phyloP scores from a whole-genome alignment of 2,797 vertebrate genomes.

The Aeoliscus strigatus region DNA sequence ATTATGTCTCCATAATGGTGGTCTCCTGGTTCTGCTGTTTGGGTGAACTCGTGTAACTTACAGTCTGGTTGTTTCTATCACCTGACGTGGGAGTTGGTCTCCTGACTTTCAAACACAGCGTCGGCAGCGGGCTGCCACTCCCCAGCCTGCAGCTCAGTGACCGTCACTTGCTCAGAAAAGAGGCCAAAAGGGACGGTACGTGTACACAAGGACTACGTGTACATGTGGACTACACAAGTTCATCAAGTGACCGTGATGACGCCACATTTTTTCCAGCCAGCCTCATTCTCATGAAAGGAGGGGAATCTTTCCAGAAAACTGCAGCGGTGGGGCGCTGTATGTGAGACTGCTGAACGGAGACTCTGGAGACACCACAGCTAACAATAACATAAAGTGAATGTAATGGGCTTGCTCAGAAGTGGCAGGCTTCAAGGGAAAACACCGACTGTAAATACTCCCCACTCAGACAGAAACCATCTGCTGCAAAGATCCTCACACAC shows the following conservation, averaged over 20 bases:
- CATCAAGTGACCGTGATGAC: too few species aligned
- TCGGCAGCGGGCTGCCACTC: conserved; percentile 39
- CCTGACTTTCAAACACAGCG: conserved; percentile 30
- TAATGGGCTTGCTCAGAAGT: conserved; percentile 19
- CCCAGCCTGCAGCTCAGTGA: conserved; percentile 41
- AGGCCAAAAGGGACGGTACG: conserved; percentile 41
- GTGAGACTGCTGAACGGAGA: conserved; percentile 11
- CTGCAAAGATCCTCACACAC: conserved; percentile 1
- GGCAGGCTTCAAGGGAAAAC: conserved; percentile 14
- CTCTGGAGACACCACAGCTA: conserved; percentile 33
- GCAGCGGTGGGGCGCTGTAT: conserved; percentile 7
- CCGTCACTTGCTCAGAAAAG: conserved; percentile 38
- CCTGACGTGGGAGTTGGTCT: conserved; percentile 47
- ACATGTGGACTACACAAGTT: too few species aligned
- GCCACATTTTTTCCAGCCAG: too few species aligned
- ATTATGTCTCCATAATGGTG: conserved; percentile 34
- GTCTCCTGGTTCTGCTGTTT: too few species aligned
- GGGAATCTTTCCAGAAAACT: conserved; percentile 29
- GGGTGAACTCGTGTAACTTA: conserved; percentile 29
- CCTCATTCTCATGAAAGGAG: too few species aligned
- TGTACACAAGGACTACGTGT: too few species aligned
- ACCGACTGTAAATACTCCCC: conserved; percentile 14
- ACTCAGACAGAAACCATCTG: conserved; percentile 8
- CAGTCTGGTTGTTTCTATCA: conserved; percentile 34
- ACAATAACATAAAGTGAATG: conserved; percentile 30